Evolutionary conservation across 2,113 vertebrate genomes (phyloP).

Genomic region (Catagonus wagneri): DNA sequence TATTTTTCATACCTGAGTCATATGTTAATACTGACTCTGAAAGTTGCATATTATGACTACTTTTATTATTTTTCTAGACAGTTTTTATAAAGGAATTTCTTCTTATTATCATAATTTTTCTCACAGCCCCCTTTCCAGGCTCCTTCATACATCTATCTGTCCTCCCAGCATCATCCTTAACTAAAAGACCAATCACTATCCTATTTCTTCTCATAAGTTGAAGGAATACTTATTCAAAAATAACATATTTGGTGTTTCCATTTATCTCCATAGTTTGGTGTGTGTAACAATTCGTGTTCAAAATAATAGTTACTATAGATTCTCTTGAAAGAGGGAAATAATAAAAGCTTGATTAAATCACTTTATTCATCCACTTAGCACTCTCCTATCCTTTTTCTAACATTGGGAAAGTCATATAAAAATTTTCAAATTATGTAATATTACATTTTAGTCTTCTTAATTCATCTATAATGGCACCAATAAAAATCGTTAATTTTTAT

Average conservation of each 20-base stretch:
- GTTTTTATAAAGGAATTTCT: constrained; percentile 33
- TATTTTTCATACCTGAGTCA: background rate
- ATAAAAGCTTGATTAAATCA: background rate
- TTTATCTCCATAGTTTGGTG: background rate
- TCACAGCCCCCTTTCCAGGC: background rate
- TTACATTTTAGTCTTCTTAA: background rate
- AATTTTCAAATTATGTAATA: background rate
- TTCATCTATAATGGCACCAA: constrained; percentile 19
- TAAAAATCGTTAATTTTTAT: constrained; percentile 40
- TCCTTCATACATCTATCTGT: constrained; percentile 10
- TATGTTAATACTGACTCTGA: background rate
- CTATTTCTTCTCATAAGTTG: constrained; percentile 44
- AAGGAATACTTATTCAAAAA: constrained; percentile 22
- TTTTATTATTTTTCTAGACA: constrained; percentile 14
- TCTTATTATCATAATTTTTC: constrained; percentile 38
- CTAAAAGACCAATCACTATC: background rate
- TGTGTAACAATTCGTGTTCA: background rate
- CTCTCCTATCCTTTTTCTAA: constrained; percentile 4
- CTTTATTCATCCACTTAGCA: background rate
- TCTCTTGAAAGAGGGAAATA: background rate
- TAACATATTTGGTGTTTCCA: background rate
- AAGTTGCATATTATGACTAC: background rate
- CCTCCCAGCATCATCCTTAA: constrained; percentile 10
- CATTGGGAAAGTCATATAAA: constrained; percentile 24
- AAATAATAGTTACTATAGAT: constrained; percentile 26